Percentiles rank a stretch among this genome's conserved stretches.
phyloP scores from a whole-genome alignment of 2,797 vertebrate genomes.

The Xenops minutus region DNA sequence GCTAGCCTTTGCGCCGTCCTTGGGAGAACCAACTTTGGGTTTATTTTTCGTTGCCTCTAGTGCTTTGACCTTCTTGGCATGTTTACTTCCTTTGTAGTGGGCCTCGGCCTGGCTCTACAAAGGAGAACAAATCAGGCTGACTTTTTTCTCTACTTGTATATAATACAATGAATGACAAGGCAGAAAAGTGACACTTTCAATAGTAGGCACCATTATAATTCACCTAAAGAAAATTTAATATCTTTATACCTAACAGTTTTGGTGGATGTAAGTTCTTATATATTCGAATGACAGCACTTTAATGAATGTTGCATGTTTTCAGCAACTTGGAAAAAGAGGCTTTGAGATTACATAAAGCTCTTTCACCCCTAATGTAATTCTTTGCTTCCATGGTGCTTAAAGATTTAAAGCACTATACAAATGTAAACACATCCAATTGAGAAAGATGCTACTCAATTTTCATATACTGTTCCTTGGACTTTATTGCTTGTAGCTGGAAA shows the following conservation, averaged over 20 bases:
- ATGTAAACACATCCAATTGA: not conserved
- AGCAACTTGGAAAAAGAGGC: not conserved
- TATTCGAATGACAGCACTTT: not conserved
- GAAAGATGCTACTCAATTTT: not conserved
- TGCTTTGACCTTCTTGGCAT: conserved; percentile 98
- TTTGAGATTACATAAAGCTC: not conserved
- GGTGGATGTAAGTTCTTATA: not conserved
- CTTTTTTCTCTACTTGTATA: conserved; percentile 73
- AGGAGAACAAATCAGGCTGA: conserved; percentile 90
- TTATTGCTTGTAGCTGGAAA: not conserved
- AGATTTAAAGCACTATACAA: not conserved
- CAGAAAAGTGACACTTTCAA: conserved; percentile 75
- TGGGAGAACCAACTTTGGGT: conserved; percentile 83
- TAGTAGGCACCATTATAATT: conserved; percentile 71
- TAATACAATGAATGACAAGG: conserved; percentile 71
- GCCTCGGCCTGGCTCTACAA: conserved; percentile 97
- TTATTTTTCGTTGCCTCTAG: conserved; percentile 94
- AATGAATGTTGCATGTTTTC: not conserved
- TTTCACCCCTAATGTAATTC: not conserved
- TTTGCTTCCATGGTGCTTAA: not conserved
- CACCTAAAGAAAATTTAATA: not conserved
- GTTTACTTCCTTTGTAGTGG: conserved; percentile 98
- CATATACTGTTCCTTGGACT: not conserved
- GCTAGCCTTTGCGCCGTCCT: conserved; percentile 84
- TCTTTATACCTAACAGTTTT: not conserved